Conservation (phyloP, 1,140 invertebrate genomes). For the Panagrolaimus sp. region DNA sequence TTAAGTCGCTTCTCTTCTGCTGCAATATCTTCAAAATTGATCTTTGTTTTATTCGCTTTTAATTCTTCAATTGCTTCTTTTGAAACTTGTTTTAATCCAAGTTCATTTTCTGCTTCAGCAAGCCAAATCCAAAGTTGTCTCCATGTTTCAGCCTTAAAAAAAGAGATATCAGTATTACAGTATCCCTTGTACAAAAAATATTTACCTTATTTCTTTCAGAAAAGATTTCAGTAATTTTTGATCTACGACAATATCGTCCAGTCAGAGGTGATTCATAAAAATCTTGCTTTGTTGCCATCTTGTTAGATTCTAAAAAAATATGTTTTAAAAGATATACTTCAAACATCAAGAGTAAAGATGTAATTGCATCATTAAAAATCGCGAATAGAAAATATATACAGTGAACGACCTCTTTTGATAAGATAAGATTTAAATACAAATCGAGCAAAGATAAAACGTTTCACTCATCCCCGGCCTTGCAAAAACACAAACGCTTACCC, state of each 20-base stretch:
- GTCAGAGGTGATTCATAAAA: conserved; percentile 19
- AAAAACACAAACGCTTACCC: no score
- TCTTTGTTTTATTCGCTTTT: conserved; percentile 73
- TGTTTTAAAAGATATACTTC: neutral
- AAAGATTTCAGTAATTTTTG: conserved; percentile 24
- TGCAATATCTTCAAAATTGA: conserved; percentile 71
- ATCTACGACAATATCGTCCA: conserved; percentile 9
- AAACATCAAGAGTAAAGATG: no score
- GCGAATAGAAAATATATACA: no score
- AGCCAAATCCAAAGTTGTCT: conserved; percentile 59
- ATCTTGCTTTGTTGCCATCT: conserved; percentile 11
- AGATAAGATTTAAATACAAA: no score
- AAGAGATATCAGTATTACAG: no score
- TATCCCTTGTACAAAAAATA: no score
- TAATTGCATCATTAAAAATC: no score
- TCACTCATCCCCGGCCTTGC: no score
- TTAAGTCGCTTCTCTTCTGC: conserved; percentile 79
- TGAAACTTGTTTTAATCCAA: conserved; percentile 76
- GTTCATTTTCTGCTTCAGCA: conserved; percentile 65
- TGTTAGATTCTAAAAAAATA: neutral
- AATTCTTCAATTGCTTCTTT: conserved; percentile 82
- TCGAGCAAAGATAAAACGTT: no score
- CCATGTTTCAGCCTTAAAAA: conserved; percentile 50
- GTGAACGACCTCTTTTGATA: no score
- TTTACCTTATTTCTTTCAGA: conserved; percentile 40